A percentile compares a stretch with the other conserved stretches of the same genome.
Conservation (phyloP, 1,140 invertebrate species). For the Cepaea nemoralis region DNA sequence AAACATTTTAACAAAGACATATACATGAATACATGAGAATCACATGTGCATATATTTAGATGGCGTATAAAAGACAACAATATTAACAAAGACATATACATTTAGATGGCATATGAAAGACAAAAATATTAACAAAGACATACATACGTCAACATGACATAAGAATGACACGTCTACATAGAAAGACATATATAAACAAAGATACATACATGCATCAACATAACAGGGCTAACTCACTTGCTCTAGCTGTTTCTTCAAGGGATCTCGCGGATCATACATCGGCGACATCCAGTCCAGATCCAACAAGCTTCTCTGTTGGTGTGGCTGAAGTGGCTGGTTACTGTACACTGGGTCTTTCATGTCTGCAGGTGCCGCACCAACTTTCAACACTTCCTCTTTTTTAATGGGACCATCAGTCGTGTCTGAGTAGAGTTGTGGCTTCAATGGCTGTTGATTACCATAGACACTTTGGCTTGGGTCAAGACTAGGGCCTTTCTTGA, state of each 20-base stretch:
- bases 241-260: slow-evolving; percentile 13
- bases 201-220: not conserved
- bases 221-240: slow-evolving; percentile 17
- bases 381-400: not conserved
- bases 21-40: no score
- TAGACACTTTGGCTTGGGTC: not conserved
- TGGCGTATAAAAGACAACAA: no score
- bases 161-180: not conserved
- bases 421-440: not conserved
- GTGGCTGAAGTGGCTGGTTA: slow-evolving; percentile 35
- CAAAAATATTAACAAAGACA: not conserved
- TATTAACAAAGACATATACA: no score
- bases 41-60: no score
- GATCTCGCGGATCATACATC: slow-evolving; percentile 1
- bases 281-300: slow-evolving; percentile 25
- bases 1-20: no score
- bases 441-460: not conserved
- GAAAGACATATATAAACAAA: not conserved
- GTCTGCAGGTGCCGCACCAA: not conserved
- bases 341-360: slow-evolving; percentile 20
- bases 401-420: not conserved
- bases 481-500: not conserved
- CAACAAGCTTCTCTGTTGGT: not conserved
- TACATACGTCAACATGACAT: not conserved
- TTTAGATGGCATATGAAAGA: not conserved